Conservation (phyloP, 2,888 invertebrate genomes). For the Tenthredo distinguenda region DNA sequence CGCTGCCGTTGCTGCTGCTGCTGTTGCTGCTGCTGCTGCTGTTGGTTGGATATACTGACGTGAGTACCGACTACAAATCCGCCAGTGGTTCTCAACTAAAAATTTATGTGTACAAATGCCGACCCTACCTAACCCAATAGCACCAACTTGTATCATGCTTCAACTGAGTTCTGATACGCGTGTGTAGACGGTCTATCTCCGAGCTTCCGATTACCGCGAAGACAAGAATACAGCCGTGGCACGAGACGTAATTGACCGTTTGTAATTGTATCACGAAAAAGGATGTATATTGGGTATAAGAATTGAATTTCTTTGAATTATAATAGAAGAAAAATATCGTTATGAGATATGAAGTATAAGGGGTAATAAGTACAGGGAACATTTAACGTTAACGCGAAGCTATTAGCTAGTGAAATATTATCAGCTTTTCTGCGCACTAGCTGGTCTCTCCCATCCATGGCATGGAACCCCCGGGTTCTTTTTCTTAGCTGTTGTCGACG, state of each 20-base stretch:
- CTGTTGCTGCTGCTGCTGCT: conserved; percentile 6
- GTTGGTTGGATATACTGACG: conserved; percentile 24
- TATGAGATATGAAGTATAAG: neutral
- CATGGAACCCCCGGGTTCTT: conserved; percentile 57
- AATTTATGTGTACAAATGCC: neutral
- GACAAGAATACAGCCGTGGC: neutral
- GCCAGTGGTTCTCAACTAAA: conserved; percentile 55
- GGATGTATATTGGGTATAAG: no score
- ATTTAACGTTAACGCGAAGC: conserved; percentile 18
- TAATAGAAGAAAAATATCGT: neutral
- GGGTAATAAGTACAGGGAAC: neutral
- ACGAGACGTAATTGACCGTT: neutral
- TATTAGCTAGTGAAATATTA: conserved; percentile 35
- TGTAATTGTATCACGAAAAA: neutral
- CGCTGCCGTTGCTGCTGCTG: conserved; percentile 47
- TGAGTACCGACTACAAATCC: conserved; percentile 53
- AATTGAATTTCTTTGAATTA: neutral
- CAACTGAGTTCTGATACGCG: neutral
- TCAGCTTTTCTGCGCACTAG: conserved; percentile 4
- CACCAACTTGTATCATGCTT: neutral
- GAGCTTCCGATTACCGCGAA: neutral
- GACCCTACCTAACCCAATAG: conserved; percentile 19
- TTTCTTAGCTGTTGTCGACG: conserved; percentile 58
- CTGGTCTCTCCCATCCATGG: conserved; percentile 51
- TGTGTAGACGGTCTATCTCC: neutral